These are phyloP conservation scores for Acipenser oxyrinchus DNA, from an alignment of 2,797 vertebrate species.

Conservation along the genomic window DNA sequence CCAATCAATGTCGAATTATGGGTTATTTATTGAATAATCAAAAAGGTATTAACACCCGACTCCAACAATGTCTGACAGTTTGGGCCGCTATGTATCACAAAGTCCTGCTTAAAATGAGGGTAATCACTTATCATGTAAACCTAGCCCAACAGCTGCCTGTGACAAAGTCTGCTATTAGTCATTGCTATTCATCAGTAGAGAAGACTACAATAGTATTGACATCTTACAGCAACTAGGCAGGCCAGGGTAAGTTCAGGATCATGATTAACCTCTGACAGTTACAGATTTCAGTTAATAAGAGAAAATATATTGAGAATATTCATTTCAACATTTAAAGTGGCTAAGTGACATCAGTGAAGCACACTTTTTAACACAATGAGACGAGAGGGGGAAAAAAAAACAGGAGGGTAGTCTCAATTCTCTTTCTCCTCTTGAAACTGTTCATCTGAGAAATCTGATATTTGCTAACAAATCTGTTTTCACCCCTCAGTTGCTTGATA, in stretches of 20 bases:
- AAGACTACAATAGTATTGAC: constrained; percentile 11
- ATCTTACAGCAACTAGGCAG: background rate
- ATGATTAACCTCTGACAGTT: background rate
- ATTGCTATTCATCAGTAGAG: constrained; percentile 64
- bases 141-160: constrained; percentile 72
- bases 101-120: constrained; percentile 74
- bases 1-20: constrained; percentile 81
- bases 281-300: background rate
- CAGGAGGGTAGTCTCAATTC: too few relatives aligned
- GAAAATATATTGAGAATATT: too few relatives aligned
- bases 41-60: constrained; percentile 62
- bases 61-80: constrained; percentile 44
- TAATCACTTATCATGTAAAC: constrained; percentile 88
- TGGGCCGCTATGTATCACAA: constrained; percentile 58
- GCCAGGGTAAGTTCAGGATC: constrained; percentile 1
- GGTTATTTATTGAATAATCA: constrained; percentile 84
- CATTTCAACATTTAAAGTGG: too few relatives aligned
- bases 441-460: too few relatives aligned
- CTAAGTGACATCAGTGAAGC: too few relatives aligned
- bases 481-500: too few relatives aligned
- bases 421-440: too few relatives aligned
- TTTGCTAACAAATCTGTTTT: too few relatives aligned
- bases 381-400: too few relatives aligned
- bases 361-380: too few relatives aligned
- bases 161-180: constrained; percentile 74